Evolutionary conservation across 2,113 vertebrate species (phyloP), one percentile per base, ranked within the genome.

Genomic region (Oryzias melastigma): DNA sequence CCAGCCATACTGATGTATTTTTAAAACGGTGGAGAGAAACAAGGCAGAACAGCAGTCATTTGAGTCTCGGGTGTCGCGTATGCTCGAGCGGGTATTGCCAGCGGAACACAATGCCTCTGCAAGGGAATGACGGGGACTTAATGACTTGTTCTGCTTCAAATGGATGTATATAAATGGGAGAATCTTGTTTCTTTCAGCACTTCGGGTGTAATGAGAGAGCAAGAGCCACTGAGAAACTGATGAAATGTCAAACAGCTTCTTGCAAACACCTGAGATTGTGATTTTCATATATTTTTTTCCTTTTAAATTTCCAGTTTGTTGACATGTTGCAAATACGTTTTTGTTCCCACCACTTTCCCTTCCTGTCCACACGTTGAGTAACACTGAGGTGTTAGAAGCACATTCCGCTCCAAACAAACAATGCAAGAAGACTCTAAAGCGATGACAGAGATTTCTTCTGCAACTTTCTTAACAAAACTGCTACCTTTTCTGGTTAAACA

Each of bases 1-100:
- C 19, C 71, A 70, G 70, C 64, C 68, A 63, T 65, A 48, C 50
- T 58, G 63, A 73, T 75, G 68, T 81, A 82, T 84, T 84, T 83
- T 84, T 84, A 77, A 35, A 65, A 75, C 61, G 44, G 47, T 12
- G 17, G 29, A 54, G 46, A 47, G 22, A 47, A 6, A 4, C 44
- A 51, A 64, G 17, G 52, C 52, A 48, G 41, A 62, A 56, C 52
- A 58, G 29, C 52, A 55, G 19, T 48, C 24, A 7, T 58, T 73
- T 72, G 68, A 59, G 61, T 72, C 52, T 47, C n/a, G 46, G 22
- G 6, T 5, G 12, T 60, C 24, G 5, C 14, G 8, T 24, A 53
- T 43, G 56, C 46, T 50, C 19, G 25, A 46, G 56, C 20, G 18
- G 58, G 44, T 25, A 6, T 41, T 49, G 44, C 43, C 52, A 29